Evolutionary conservation across 2,797 vertebrate species (phyloP).

Genomic region (Mormyrus proboscirostris): DNA sequence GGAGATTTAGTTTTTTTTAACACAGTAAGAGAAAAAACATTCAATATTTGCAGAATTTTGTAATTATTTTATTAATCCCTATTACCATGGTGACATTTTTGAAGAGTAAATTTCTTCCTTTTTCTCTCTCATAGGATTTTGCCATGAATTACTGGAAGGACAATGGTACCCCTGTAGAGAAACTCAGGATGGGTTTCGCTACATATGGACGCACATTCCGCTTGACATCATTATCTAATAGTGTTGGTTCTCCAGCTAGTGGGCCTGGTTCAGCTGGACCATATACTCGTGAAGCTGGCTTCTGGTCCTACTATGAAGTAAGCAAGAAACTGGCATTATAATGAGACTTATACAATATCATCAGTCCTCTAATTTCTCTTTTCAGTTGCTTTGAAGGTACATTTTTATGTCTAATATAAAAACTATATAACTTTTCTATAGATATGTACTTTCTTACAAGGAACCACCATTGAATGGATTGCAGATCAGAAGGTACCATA

Average conservation of each 20-base stretch:
- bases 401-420: neutral
- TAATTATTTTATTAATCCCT: neutral
- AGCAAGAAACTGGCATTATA: neutral
- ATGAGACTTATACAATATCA: neutral
- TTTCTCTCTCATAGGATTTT: constrained; percentile 44
- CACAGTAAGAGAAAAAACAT: constrained; percentile 41
- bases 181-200: constrained; percentile 63
- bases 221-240: constrained; percentile 37
- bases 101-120: neutral
- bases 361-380: neutral
- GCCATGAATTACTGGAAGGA: constrained; percentile 55
- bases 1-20: constrained; percentile 49
- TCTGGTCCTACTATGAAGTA: constrained; percentile 73
- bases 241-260: constrained; percentile 45
- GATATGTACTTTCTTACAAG: constrained; percentile 62
- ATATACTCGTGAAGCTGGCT: constrained; percentile 62
- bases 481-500: constrained; percentile 63
- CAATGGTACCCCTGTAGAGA: constrained; percentile 50
- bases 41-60: neutral
- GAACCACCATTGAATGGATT: constrained; percentile 58
- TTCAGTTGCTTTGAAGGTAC: neutral
- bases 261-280: constrained; percentile 58
- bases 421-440: constrained; percentile 32
- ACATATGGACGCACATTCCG: constrained; percentile 58
- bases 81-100: neutral